Conservation (phyloP, 2,797 vertebrate genomes). For the Cossypha polioptera region DNA sequence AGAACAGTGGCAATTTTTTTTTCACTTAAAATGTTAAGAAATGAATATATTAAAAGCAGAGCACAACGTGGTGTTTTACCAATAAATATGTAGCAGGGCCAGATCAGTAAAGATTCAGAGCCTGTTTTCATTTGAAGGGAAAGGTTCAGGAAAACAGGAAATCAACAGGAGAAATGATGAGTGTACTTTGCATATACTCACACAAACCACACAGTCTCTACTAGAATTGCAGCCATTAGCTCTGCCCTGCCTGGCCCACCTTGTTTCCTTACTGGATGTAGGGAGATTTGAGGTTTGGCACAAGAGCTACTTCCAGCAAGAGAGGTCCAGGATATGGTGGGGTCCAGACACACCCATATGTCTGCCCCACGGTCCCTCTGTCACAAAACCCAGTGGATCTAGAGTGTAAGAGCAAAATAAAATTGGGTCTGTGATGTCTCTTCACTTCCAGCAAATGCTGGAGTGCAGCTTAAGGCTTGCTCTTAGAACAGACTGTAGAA, state of each 20-base stretch:
- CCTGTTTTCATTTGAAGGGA: not conserved
- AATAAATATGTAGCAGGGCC: not conserved
- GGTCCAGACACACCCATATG: not conserved
- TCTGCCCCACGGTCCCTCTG: not conserved
- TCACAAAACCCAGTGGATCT: not conserved
- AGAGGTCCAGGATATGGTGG: not conserved
- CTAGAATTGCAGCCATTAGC: not conserved
- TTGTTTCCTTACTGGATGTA: not conserved
- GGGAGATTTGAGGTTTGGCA: not conserved
- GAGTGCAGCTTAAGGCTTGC: not conserved
- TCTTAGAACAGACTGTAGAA: not conserved
- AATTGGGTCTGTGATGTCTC: not conserved
- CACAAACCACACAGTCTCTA: not conserved
- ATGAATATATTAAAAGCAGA: conserved; percentile 8
- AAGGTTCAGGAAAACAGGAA: not conserved
- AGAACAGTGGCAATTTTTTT: not conserved
- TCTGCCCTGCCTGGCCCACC: not conserved
- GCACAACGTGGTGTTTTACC: not conserved
- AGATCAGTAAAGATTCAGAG: not conserved
- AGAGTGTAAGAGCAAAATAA: not conserved
- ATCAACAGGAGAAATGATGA: not conserved
- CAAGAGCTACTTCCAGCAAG: not conserved
- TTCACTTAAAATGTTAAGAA: conserved; percentile 20
- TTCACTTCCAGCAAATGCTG: not conserved
- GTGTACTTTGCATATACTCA: not conserved